phyloP scores from a whole-genome alignment of 1,140 invertebrate genomes.

The Euura lappo region DNA sequence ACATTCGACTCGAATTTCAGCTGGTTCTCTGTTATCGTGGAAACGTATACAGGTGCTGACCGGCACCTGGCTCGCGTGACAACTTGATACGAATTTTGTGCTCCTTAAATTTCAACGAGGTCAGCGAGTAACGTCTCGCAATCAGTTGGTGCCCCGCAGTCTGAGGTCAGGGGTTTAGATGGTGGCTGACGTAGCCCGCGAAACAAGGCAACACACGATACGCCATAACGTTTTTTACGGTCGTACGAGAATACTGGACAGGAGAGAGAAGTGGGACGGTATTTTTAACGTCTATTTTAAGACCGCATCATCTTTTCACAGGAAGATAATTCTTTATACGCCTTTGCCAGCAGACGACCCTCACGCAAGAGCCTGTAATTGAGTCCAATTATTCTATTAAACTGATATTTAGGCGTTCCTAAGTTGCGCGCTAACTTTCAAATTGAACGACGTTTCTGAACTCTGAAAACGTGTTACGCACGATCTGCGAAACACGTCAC shows the following conservation, averaged over 20 bases:
- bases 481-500: too few species aligned
- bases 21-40: not conserved
- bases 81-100: constrained; percentile 22
- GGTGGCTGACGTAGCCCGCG: too few species aligned
- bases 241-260: too few species aligned
- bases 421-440: constrained; percentile 2
- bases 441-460: not conserved
- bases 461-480: too few species aligned
- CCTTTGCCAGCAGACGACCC: not conserved
- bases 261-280: too few species aligned
- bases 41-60: not conserved
- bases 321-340: not conserved
- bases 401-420: constrained; percentile 32
- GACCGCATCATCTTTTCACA: not conserved
- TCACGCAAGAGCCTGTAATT: constrained; percentile 24
- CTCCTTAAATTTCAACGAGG: not conserved
- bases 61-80: constrained; percentile 23
- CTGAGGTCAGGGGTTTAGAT: too few species aligned
- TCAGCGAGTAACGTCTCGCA: not conserved
- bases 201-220: too few species aligned
- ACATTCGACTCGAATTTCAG: not conserved
- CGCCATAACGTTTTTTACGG: too few species aligned
- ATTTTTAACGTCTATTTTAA: not conserved
- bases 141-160: too few species aligned
- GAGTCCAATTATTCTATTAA: constrained; percentile 35